phyloP scores from a whole-genome alignment of 1,140 invertebrate species.

The Drosophila parvula region DNA sequence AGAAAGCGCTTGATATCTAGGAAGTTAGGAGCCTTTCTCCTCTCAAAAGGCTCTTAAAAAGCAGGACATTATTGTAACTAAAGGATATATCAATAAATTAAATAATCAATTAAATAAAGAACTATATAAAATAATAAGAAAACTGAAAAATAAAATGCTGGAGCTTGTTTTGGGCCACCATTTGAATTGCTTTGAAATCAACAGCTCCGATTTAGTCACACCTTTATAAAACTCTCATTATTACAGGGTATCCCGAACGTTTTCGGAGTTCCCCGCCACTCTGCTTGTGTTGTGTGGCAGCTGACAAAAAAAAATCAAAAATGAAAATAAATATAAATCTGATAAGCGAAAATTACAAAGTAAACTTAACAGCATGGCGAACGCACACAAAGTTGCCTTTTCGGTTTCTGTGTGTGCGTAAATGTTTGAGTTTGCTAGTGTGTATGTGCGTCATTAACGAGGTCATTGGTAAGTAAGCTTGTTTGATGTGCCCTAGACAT shows the following conservation, averaged over 20 bases:
- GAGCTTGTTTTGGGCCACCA: background rate
- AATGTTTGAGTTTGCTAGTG: constrained; percentile 6
- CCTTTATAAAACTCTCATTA: background rate
- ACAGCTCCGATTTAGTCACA: no score
- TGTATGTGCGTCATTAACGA: constrained; percentile 68
- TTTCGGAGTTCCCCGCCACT: background rate
- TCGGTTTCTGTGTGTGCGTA: constrained; percentile 1
- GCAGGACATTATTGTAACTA: background rate
- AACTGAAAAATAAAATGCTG: no score
- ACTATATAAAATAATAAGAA: background rate
- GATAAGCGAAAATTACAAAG: constrained; percentile 81
- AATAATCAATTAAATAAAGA: background rate
- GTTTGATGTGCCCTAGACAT: constrained; percentile 82
- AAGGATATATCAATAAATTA: no score
- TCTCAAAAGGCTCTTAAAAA: background rate
- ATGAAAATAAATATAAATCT: constrained; percentile 80
- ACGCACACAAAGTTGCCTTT: constrained; percentile 43
- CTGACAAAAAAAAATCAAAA: constrained; percentile 74
- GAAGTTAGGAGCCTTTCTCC: no score
- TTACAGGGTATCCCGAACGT: constrained; percentile 16
- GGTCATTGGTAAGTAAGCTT: constrained; percentile 82
- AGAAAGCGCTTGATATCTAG: no score
- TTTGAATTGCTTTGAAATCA: background rate
- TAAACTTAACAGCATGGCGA: constrained; percentile 60
- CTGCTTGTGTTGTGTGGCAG: constrained; percentile 37